Conservation (phyloP, 2,113 vertebrate species). For the Collichthys lucidus region DNA sequence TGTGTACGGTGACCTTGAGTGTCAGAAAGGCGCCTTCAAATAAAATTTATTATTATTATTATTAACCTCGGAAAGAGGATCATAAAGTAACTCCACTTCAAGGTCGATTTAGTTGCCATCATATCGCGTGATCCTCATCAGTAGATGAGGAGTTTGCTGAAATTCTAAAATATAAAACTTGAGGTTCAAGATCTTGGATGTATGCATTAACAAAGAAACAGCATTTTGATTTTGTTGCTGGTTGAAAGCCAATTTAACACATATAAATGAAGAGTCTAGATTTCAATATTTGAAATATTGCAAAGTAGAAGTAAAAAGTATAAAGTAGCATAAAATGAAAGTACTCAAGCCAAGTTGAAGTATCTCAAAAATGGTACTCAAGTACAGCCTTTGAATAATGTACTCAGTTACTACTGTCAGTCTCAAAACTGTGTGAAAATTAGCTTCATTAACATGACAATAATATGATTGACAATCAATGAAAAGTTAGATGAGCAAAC, state of each 20-base stretch:
- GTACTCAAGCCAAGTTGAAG: constrained; percentile 16
- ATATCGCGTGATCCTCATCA: background rate
- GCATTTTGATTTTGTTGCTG: background rate
- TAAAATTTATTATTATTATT: too few relatives aligned
- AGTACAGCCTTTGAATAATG: background rate
- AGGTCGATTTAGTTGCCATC: background rate
- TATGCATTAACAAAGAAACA: background rate
- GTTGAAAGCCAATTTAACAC: background rate
- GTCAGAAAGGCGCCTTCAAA: too few relatives aligned
- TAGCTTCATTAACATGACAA: background rate
- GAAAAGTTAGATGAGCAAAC: background rate
- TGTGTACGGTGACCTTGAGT: too few relatives aligned
- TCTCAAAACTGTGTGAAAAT: constrained; percentile 2
- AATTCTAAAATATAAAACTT: too few relatives aligned
- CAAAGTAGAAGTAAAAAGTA: background rate
- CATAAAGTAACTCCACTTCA: background rate
- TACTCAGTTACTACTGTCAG: background rate
- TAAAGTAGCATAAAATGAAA: background rate
- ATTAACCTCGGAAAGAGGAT: background rate
- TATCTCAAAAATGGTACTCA: background rate
- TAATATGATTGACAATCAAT: background rate
- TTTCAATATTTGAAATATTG: background rate
- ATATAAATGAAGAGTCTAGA: background rate
- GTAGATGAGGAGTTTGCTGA: background rate
- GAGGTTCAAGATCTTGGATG: background rate